Evolutionary conservation across 1,140 invertebrate species (phyloP).

Genomic region (Ceratina australensis): DNA sequence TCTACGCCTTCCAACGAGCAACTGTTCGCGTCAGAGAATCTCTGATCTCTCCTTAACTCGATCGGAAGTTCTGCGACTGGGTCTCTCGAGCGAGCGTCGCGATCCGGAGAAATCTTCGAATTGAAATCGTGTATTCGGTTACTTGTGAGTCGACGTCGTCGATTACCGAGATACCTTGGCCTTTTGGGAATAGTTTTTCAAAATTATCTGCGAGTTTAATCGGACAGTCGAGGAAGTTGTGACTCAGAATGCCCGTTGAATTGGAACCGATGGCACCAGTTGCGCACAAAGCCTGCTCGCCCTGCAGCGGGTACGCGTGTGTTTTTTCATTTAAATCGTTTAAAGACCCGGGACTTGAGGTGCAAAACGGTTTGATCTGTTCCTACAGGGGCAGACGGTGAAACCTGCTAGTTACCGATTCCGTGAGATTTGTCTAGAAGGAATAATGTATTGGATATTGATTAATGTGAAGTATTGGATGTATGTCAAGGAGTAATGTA

Average conservation of each 20-base stretch:
- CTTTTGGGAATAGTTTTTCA: not conserved
- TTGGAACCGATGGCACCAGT: constrained; percentile 59
- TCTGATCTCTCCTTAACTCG: not conserved
- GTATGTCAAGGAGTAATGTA: too few species aligned
- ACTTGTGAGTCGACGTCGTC: too few species aligned
- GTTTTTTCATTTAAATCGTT: too few species aligned
- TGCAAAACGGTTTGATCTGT: too few species aligned
- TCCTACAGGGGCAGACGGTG: too few species aligned
- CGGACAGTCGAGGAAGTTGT: not conserved
- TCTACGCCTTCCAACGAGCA: not conserved
- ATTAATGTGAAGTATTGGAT: too few species aligned
- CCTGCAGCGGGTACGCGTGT: constrained; percentile 63
- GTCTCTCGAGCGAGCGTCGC: not conserved
- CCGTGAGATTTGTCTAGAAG: too few species aligned
- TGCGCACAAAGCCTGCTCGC: constrained; percentile 48
- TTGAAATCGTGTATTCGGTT: too few species aligned
- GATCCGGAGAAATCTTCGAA: not conserved
- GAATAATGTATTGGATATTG: too few species aligned
- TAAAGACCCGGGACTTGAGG: too few species aligned
- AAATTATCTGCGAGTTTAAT: not conserved
- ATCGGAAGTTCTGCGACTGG: not conserved
- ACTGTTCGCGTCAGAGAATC: not conserved
- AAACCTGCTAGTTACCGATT: too few species aligned
- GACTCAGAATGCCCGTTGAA: constrained; percentile 66
- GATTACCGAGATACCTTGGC: too few species aligned